These are phyloP conservation scores for Lepilemur septentrionalis DNA, from an alignment of 2,797 vertebrate genomes.

Conservation along the genomic window DNA sequence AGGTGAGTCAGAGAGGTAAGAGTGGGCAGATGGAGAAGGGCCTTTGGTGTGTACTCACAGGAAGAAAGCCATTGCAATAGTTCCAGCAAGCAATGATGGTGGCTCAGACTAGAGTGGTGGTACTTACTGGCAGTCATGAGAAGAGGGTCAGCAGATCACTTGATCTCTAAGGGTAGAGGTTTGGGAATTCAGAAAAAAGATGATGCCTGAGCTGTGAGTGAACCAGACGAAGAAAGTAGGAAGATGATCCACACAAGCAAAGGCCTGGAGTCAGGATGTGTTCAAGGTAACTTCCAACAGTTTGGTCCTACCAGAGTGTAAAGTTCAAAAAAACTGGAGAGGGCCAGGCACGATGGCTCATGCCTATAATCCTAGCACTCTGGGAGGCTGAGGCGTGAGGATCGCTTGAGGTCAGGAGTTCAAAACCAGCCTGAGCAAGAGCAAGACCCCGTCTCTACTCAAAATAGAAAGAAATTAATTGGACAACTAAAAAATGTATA, in stretches of 20 bases:
- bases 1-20: not conserved
- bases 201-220: not conserved
- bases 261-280: not conserved
- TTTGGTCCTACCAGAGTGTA: not conserved
- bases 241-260: not conserved
- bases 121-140: not conserved
- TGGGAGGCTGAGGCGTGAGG: no score
- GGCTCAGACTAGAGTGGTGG: not conserved
- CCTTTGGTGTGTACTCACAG: not conserved
- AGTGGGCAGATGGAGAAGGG: not conserved
- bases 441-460: no score
- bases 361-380: no score
- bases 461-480: no score
- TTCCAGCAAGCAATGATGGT: not conserved
- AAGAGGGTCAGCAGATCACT: constrained; percentile 11
- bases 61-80: constrained; percentile 17
- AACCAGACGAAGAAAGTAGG: constrained; percentile 9
- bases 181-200: constrained; percentile 32
- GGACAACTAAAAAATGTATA: no score
- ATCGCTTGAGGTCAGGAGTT: no score
- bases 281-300: constrained; percentile 39
- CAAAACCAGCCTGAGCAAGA: no score
- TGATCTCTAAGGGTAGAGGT: not conserved
- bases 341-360: not conserved
- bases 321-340: not conserved